Evolutionary conservation across 64 coral and sea anemone genomes (phyloP).

Genomic region (Porites australiensis): DNA sequence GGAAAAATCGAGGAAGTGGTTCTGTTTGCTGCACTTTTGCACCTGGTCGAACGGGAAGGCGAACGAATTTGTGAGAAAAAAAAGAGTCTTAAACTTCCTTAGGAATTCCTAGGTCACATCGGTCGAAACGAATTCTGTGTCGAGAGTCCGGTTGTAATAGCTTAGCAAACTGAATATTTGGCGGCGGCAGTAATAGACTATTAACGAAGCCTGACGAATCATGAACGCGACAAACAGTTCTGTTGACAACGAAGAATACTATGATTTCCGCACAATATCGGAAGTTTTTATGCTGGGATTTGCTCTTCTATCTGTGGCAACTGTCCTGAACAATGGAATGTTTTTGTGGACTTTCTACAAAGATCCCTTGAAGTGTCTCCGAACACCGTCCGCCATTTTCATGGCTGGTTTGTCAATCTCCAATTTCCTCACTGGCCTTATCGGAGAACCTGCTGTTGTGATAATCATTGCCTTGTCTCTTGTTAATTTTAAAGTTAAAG

Average conservation of each 20-base stretch:
- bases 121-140: too few species aligned
- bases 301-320: constrained; percentile 13
- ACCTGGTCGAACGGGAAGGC: too few species aligned
- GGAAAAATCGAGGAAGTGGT: too few species aligned
- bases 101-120: too few species aligned
- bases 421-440: constrained; percentile 58
- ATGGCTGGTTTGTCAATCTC: constrained; percentile 50
- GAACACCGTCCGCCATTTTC: constrained; percentile 51
- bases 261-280: not conserved
- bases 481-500: not conserved
- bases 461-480: not conserved
- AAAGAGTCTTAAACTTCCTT: too few species aligned
- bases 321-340: constrained; percentile 68
- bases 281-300: not conserved
- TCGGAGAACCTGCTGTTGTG: constrained; percentile 58
- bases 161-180: too few species aligned
- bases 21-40: too few species aligned
- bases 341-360: constrained; percentile 81
- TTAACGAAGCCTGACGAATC: too few species aligned
- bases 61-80: too few species aligned
- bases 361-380: constrained; percentile 84
- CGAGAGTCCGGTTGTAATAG: too few species aligned
- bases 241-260: too few species aligned
- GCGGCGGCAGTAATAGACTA: too few species aligned
- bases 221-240: not conserved